A percentile compares a stretch with the other conserved stretches of the same genome.
These are phyloP conservation scores for Prosapia bicincta DNA, from an alignment of 2,888 invertebrate species.

Conservation along the genomic window DNA sequence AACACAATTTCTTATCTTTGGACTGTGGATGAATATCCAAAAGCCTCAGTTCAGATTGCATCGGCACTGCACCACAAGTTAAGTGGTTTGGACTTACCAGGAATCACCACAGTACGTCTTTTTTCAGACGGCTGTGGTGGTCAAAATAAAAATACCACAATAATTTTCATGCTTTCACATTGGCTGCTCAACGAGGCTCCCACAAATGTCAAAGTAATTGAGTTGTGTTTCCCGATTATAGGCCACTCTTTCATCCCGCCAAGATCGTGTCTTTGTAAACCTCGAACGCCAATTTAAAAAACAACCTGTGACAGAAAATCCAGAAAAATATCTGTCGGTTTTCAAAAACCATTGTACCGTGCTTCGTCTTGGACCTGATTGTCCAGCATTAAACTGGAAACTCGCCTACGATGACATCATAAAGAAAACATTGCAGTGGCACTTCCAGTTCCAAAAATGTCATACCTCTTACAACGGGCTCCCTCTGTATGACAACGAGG, in stretches of 20 bases:
- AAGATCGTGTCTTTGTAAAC: background rate
- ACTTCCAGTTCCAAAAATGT: background rate
- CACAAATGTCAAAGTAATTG: constrained; percentile 30
- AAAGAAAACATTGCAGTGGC: background rate
- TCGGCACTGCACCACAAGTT: background rate
- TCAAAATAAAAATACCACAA: constrained; percentile 41
- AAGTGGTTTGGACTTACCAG: background rate
- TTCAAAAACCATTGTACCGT: background rate
- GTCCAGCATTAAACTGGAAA: background rate
- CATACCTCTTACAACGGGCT: too few relatives aligned
- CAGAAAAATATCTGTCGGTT: constrained; percentile 31
- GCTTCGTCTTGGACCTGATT: background rate
- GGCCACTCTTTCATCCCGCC: constrained; percentile 40
- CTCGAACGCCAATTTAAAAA: constrained; percentile 39
- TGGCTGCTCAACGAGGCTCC: constrained; percentile 36
- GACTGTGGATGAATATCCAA: background rate
- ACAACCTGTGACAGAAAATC: constrained; percentile 29
- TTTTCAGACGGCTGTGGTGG: constrained; percentile 25
- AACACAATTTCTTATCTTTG: constrained; percentile 24
- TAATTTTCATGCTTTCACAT: constrained; percentile 38
- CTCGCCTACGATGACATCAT: background rate
- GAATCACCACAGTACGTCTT: constrained; percentile 6
- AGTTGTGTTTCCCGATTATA: constrained; percentile 39
- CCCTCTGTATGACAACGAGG: too few relatives aligned
- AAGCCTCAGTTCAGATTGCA: background rate